Evolutionary conservation across 2,113 vertebrate genomes (phyloP).

Genomic region (Paracanthobrama guichenoti): DNA sequence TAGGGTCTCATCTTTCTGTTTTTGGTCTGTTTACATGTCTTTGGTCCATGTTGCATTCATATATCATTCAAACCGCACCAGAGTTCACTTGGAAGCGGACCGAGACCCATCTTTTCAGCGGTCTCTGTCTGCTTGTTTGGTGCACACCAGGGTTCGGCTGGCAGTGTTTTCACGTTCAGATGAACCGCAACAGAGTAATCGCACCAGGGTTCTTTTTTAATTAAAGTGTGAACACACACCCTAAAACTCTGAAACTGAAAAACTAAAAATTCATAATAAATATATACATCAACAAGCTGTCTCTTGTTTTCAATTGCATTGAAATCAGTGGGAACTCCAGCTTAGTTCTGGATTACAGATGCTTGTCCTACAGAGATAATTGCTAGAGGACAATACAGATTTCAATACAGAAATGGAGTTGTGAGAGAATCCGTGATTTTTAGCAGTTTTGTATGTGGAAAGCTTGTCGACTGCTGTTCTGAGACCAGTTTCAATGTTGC

Average conservation of each 20-base stretch:
- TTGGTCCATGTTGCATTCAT: no score
- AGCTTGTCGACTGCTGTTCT: background rate
- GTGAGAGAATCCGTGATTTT: background rate
- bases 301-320: background rate
- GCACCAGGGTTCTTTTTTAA: no score
- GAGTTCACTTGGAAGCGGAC: no score
- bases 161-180: no score
- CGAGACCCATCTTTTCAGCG: no score
- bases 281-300: background rate
- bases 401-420: background rate
- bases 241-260: background rate
- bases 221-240: no score
- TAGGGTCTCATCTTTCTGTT: no score
- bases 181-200: no score
- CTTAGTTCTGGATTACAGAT: slow-evolving; percentile 36
- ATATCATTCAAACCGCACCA: no score
- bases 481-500: background rate
- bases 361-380: slow-evolving; percentile 28
- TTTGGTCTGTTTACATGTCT: no score
- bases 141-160: no score
- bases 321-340: slow-evolving; percentile 24
- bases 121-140: no score
- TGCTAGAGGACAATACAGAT: slow-evolving; percentile 8
- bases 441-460: background rate
- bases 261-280: background rate